phyloP scores from a whole-genome alignment of 2,113 vertebrate species.

The Rafetus swinhoei region DNA sequence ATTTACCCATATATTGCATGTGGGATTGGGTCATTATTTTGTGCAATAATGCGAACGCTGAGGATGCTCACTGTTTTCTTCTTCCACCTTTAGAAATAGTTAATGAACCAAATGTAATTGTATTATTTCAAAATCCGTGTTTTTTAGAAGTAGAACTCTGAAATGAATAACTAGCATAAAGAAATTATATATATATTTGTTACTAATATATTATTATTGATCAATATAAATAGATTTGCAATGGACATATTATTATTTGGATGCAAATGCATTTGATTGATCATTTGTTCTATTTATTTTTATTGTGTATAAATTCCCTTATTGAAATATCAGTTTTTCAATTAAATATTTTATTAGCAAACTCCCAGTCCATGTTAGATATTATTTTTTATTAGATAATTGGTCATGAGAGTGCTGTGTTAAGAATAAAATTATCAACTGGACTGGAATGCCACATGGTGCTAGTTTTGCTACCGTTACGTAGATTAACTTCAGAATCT shows the following conservation, averaged over 20 bases:
- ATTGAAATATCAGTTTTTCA: not conserved
- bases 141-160: not conserved
- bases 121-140: not conserved
- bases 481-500: not conserved
- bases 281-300: not conserved
- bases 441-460: not conserved
- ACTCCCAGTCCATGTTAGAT: not conserved
- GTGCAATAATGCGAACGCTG: not conserved
- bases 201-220: not conserved
- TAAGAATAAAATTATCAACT: not conserved
- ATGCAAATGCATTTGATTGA: not conserved
- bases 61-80: too few species aligned
- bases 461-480: not conserved
- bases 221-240: not conserved
- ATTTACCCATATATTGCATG: not conserved
- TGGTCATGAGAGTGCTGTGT: not conserved
- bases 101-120: not conserved
- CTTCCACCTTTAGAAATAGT: too few species aligned
- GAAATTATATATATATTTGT: not conserved
- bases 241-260: not conserved
- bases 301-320: not conserved
- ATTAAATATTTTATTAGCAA: not conserved
- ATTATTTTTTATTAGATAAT: not conserved
- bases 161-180: not conserved
- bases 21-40: not conserved